Evolutionary conservation across 2,888 invertebrate genomes (phyloP), one percentile per base, ranked within the genome.

Genomic region (Stenodema calcarata): DNA sequence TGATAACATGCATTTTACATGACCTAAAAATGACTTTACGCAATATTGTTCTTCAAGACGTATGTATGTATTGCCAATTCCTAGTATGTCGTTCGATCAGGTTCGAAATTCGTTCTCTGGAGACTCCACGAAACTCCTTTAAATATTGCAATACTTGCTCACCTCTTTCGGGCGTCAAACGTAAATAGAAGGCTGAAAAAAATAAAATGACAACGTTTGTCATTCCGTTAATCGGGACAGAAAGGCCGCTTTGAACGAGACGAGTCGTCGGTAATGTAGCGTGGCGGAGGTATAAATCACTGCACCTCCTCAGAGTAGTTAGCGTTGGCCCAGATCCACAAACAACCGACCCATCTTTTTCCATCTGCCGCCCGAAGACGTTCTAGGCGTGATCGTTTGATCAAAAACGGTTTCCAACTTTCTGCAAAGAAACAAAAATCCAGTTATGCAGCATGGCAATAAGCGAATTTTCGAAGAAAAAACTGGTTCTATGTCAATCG

Each of bases 321-420:
- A 73, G 73, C 41, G 73, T 73, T 73, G 73, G 73, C 73, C 73
- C 73, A 18, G 35, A 73, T 73, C 73, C 73, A 73, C 73, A 73
- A 73, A 73, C 73, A 73, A 73, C 73, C 73, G 73, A 73, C 73
- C 30, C 73, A 73, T 73, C 73, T 73, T 73, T 70, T 35, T 41
- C 73, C 35, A 73, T 35, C 73, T 73, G 1, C 23, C 9, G 62
- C 23, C 12, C 62, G 62, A 23, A 23, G 23, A 23, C 62, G 23
- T 16, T 73, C 35, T 7, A 16, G 18, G n/a, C 16, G 30, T 1
- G 73, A 73, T 73, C 73, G n/a, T 73, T 73, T 73, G 73, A 73
- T 73, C 30, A 41, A 12, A 73, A 73, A n/a, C 18, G 62, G n/a
- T 62, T 62, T 18, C 62, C 16, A 23, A 62, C 62, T 18, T 62